Conservation (phyloP, 2,888 invertebrate species). For the Eurytoma adleriae region DNA sequence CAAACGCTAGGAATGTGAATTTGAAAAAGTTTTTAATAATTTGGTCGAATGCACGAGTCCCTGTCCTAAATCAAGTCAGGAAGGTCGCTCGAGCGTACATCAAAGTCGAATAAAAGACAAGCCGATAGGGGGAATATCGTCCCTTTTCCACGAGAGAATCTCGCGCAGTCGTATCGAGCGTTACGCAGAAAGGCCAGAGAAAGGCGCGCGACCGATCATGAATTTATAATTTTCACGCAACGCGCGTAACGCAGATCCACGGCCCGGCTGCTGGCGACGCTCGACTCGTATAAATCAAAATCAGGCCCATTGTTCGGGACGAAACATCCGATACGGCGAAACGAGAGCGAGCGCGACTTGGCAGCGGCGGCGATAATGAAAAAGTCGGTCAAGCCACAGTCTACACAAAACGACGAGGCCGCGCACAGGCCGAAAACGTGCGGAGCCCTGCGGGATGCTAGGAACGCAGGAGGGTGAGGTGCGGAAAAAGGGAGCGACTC, state of each 20-base stretch:
- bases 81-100: neutral
- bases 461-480: constrained; percentile 2
- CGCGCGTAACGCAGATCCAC: constrained; percentile 60
- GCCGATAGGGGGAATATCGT: neutral
- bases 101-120: neutral
- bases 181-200: too few relatives aligned
- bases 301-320: constrained; percentile 71
- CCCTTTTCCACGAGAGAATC: neutral
- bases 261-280: constrained; percentile 69
- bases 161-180: too few relatives aligned
- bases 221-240: constrained; percentile 75
- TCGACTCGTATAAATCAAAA: constrained; percentile 76
- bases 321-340: neutral
- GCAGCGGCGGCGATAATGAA: constrained; percentile 55
- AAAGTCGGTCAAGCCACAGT: constrained; percentile 73
- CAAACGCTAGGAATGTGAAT: too few relatives aligned
- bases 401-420: constrained; percentile 19
- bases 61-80: neutral
- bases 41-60: neutral
- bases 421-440: too few relatives aligned
- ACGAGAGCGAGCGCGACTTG: constrained; percentile 38
- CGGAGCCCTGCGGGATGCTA: constrained; percentile 23
- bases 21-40: too few relatives aligned
- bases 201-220: constrained; percentile 60
- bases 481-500: constrained; percentile 45